Conservation (phyloP, 2,888 invertebrate genomes). For the Diarsia brunnea region DNA sequence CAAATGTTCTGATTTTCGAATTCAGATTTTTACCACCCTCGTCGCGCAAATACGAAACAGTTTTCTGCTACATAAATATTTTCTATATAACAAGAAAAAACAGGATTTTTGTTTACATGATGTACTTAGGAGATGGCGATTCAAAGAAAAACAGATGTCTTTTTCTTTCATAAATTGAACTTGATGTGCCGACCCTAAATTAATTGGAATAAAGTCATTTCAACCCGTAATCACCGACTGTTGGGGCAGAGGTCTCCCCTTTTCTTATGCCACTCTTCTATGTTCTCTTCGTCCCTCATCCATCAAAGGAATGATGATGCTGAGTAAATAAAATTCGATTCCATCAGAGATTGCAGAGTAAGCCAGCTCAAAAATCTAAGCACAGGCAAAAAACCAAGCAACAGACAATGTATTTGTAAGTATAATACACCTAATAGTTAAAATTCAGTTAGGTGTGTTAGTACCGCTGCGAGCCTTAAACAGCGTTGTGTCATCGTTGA, state of each 20-base stretch:
- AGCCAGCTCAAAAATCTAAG: not conserved
- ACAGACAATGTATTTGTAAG: slow-evolving; percentile 20
- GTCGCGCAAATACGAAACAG: too few species aligned
- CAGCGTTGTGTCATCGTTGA: slow-evolving; percentile 45
- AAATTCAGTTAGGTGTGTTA: slow-evolving; percentile 45
- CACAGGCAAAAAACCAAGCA: slow-evolving; percentile 9
- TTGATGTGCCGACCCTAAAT: not conserved
- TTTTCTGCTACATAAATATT: not conserved
- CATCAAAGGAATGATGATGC: not conserved
- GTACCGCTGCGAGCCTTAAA: slow-evolving; percentile 47
- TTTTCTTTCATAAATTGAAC: too few species aligned
- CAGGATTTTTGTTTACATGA: too few species aligned
- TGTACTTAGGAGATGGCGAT: too few species aligned
- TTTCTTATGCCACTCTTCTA: too few species aligned
- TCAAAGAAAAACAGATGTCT: too few species aligned
- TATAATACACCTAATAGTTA: slow-evolving; percentile 23
- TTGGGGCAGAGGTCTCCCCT: too few species aligned
- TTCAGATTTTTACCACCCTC: too few species aligned
- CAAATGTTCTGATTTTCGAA: not conserved
- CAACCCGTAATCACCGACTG: too few species aligned
- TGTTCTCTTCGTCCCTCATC: too few species aligned
- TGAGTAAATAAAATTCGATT: not conserved
- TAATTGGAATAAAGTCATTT: not conserved
- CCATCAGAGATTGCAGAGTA: not conserved
- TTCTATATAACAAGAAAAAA: not conserved